phyloP scores from a whole-genome alignment of 1,140 invertebrate species.

The Drosophila cardini region DNA sequence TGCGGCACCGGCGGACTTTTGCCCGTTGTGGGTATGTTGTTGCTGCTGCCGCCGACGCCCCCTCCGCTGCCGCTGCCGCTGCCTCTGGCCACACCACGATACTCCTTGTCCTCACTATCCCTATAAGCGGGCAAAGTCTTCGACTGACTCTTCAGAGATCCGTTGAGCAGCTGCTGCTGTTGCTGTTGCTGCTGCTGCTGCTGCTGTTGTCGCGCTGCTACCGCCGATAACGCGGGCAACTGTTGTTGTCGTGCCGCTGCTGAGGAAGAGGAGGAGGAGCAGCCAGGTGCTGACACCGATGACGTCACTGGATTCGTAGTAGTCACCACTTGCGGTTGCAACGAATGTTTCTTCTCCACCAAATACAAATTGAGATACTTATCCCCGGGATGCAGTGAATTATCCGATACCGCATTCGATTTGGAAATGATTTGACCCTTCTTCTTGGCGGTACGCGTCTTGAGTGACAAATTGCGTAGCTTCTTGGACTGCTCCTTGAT shows the following conservation, averaged over 20 bases:
- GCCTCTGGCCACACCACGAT: conserved; percentile 15
- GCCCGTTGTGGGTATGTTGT: conserved; percentile 76
- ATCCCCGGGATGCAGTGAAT: conserved; percentile 82
- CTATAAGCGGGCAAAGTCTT: conserved; percentile 73
- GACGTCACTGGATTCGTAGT: conserved; percentile 28
- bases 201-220: conserved; percentile 74
- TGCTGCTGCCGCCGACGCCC: conserved; percentile 40
- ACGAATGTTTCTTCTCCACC: conserved; percentile 81
- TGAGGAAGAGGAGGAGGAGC: conserved; percentile 16
- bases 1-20: conserved; percentile 77
- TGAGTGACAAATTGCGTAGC: conserved; percentile 78
- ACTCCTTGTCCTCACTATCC: conserved; percentile 71
- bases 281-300: conserved; percentile 50
- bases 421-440: conserved; percentile 82
- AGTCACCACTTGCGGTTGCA: conserved; percentile 60
- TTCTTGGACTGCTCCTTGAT: conserved; percentile 84
- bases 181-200: conserved; percentile 71
- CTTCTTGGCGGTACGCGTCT: conserved; percentile 75
- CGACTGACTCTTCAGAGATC: conserved; percentile 71
- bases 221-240: conserved; percentile 62
- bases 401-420: conserved; percentile 83
- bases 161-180: conserved; percentile 76
- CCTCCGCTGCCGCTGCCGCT: conserved; percentile 54
- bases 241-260: conserved; percentile 33
- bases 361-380: conserved; percentile 83